Evolutionary conservation across 2,113 vertebrate species (phyloP).

Genomic region (Turdus rufiventris): DNA sequence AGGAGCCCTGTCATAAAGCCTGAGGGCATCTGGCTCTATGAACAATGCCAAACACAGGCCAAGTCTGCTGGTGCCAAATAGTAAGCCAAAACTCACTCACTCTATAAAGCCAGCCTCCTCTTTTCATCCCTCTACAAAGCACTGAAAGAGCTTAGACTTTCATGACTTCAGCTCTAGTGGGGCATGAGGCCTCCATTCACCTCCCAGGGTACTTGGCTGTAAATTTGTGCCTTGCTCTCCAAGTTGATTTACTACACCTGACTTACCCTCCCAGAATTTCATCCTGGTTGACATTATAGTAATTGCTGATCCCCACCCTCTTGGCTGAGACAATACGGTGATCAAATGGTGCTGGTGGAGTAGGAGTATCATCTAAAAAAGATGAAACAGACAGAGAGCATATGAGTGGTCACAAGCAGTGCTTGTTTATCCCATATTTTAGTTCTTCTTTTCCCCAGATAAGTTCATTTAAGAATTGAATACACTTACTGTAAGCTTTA

Average conservation of each 20-base stretch:
- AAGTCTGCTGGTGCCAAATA: not conserved
- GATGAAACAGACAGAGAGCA: not conserved
- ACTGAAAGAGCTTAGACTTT: not conserved
- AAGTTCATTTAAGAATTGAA: not conserved
- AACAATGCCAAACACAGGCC: not conserved
- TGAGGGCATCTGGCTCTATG: slow-evolving; percentile 7
- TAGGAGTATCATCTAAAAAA: slow-evolving; percentile 74
- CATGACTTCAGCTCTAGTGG: not conserved
- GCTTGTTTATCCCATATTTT: not conserved
- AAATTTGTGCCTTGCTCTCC: not conserved
- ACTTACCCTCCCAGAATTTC: slow-evolving; percentile 94
- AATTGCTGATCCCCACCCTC: slow-evolving; percentile 78
- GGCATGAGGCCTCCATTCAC: not conserved
- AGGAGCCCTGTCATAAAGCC: not conserved
- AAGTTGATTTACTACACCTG: not conserved
- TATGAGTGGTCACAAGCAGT: not conserved
- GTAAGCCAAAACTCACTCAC: not conserved
- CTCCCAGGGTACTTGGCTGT: not conserved
- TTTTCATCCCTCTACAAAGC: not conserved
- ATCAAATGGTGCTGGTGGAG: slow-evolving; percentile 87
- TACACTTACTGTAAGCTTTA: not conserved
- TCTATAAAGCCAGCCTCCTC: not conserved
- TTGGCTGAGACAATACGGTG: slow-evolving; percentile 90
- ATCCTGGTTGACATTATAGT: slow-evolving; percentile 84
- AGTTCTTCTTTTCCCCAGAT: not conserved